Evolutionary conservation across 2,113 vertebrate genomes (phyloP).

Genomic region (Pelecanoides urinatrix): DNA sequence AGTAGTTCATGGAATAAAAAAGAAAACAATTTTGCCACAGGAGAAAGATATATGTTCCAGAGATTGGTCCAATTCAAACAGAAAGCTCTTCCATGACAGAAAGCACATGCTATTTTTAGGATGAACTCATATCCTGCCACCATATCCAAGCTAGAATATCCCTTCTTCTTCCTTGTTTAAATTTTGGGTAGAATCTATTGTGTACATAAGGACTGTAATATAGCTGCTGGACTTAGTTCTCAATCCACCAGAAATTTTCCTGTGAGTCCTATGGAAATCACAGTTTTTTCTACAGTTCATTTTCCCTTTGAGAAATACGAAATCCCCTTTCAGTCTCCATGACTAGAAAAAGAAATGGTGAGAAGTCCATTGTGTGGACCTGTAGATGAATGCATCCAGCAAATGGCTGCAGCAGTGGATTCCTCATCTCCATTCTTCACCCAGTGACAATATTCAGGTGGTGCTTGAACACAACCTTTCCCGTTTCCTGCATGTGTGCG

Average conservation of each 20-base stretch:
- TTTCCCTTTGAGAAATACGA: background rate
- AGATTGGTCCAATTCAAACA: background rate
- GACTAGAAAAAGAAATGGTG: background rate
- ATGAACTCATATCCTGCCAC: background rate
- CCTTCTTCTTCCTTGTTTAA: background rate
- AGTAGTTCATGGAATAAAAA: background rate
- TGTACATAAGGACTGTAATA: background rate
- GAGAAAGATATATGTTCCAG: background rate
- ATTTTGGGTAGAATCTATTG: background rate
- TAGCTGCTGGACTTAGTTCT: background rate
- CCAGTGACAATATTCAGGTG: background rate
- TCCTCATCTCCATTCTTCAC: background rate
- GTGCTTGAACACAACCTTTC: background rate
- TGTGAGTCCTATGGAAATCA: background rate
- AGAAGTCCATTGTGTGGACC: background rate
- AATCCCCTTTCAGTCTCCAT: background rate
- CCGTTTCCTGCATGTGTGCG: background rate
- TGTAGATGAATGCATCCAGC: background rate
- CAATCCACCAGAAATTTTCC: background rate
- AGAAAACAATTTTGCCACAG: background rate
- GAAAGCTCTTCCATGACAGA: background rate
- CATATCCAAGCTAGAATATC: background rate
- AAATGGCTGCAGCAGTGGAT: background rate
- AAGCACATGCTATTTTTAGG: background rate
- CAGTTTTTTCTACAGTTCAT: fast-evolving